Base-by-base conservation (phyloP, 2,888 invertebrate genomes). In the Macroteleia sp. region DNA sequence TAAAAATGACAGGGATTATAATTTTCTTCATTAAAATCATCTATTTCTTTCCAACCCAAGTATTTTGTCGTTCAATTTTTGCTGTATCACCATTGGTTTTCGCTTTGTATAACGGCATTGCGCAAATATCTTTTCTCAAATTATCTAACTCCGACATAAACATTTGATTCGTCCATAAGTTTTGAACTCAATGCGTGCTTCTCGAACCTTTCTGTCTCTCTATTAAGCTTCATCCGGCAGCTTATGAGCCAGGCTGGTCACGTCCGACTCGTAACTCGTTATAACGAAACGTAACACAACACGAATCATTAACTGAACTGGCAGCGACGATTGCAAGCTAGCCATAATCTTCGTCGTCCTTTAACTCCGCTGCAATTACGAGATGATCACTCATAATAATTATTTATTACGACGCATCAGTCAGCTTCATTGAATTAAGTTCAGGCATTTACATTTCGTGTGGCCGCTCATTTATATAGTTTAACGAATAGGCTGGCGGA, bases 201-300 rank as follows among this genome's bases (percentile, higher is more conserved):
- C 48, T 62, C 46, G 19, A 14, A 28, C 36, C 30, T 30, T 41
- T 66, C 42, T 69, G 66, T 64, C 41, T 56, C 42, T 42, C 50
- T 48, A 71, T 77, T 76, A 36, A 64, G 70, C 36, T 50, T 61
- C 62, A 61, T 74, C 59, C 62, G 22, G 44, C 56, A 59, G 64
- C 84, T 82, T 81, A 82, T 83, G 81, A 73, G 75, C 81, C 73
- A 87, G 81, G 81, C 86, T 44, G 78, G 87, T 89, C 89, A 89
- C 89, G 89, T 89, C 66, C 81, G 64, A 77, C 83, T 88, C 85
- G 84, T 85, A 86, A 86, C 86, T 87, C 85, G 85, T 79, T 84
- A 84, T 83, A 87, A 86, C 88, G 88, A 88, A 88, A 88, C 86
- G 85, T 84, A 88, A 87, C 86, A 82, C 85, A 85, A 87, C 85